Conservation (phyloP, 53 echinoderm and acorn worm species). For the Paelopatides confundens region DNA sequence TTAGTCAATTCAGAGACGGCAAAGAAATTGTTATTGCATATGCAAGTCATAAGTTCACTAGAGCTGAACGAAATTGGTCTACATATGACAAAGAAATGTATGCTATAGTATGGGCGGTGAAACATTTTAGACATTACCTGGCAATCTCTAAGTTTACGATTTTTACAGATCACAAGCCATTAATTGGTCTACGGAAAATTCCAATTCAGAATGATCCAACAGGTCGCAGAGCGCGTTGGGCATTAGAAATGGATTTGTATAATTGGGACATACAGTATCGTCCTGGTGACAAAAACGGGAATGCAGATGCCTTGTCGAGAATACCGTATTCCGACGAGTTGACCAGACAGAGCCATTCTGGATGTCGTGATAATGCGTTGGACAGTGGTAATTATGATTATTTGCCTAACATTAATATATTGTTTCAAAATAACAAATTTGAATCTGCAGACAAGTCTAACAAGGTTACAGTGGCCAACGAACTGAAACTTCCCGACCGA, state of each 20-base stretch:
- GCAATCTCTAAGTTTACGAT: conserved; percentile 46
- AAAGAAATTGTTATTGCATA: conserved; percentile 63
- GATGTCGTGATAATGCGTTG: not conserved
- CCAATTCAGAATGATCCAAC: conserved; percentile 64
- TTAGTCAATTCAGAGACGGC: conserved; percentile 29
- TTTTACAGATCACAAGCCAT: conserved; percentile 78
- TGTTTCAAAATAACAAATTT: not conserved
- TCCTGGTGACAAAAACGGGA: conserved; percentile 60
- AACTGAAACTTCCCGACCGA: not conserved
- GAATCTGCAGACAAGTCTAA: not conserved
- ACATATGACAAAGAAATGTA: conserved; percentile 57
- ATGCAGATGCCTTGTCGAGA: conserved; percentile 76
- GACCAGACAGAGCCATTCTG: not conserved
- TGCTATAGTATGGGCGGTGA: conserved; percentile 64
- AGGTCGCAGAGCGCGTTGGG: conserved; percentile 68
- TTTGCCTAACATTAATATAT: not conserved
- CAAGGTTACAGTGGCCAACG: not conserved
- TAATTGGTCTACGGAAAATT: conserved; percentile 63
- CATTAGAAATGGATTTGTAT: conserved; percentile 68
- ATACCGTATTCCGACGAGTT: not conserved
- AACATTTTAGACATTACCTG: conserved; percentile 62
- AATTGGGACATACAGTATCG: conserved; percentile 69
- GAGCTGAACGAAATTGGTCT: conserved; percentile 40
- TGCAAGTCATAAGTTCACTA: conserved; percentile 44
- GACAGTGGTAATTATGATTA: not conserved